These are phyloP conservation scores for Simalia tracyae DNA, from an alignment of 2,797 vertebrate species.

Conservation along the genomic window DNA sequence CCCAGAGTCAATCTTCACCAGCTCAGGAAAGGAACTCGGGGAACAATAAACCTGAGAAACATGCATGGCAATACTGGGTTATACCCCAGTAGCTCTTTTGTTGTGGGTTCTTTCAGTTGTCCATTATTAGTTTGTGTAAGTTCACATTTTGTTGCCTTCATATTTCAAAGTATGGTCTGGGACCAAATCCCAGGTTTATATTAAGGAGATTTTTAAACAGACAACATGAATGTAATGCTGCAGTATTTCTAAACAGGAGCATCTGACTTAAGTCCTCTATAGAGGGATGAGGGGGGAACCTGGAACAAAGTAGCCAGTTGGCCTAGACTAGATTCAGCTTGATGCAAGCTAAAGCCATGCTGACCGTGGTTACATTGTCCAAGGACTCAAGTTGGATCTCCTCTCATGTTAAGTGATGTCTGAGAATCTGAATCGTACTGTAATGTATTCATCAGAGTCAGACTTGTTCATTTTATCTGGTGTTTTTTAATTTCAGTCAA, in stretches of 20 bases:
- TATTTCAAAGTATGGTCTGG: not conserved
- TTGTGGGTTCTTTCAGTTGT: not conserved
- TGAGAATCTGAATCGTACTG: not conserved
- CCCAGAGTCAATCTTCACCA: not conserved
- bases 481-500: not conserved
- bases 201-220: not conserved
- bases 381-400: not conserved
- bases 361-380: not conserved
- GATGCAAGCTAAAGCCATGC: not conserved
- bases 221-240: not conserved
- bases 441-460: not conserved
- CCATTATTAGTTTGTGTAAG: not conserved
- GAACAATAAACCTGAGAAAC: not conserved
- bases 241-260: not conserved
- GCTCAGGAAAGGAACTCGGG: not conserved
- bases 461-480: not conserved
- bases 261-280: not conserved
- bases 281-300: not conserved
- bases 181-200: not conserved
- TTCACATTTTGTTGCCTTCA: not conserved
- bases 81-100: not conserved
- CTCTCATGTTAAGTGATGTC: not conserved
- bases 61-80: not conserved
- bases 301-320: not conserved
- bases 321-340: not conserved